Evolutionary conservation across 1,140 invertebrate genomes (phyloP).

Genomic region (Ceratoteleas bidentatus): DNA sequence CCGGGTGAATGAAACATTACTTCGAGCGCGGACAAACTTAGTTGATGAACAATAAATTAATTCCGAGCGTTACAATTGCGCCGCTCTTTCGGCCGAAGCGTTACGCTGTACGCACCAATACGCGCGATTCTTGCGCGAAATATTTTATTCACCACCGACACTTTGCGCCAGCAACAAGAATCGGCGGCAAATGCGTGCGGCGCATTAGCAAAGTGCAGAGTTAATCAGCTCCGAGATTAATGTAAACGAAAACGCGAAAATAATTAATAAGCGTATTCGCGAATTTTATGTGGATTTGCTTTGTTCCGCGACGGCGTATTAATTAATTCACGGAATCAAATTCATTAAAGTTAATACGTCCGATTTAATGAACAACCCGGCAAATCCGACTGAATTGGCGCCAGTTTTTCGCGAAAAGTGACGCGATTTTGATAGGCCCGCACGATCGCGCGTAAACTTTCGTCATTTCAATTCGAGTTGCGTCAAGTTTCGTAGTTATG

Average conservation of each 20-base stretch:
- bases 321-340: not conserved
- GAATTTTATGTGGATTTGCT: slow-evolving; percentile 5
- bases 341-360: too few species aligned
- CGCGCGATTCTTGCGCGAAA: slow-evolving; percentile 19
- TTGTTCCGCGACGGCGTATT: not conserved
- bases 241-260: slow-evolving; percentile 36
- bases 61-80: slow-evolving; percentile 22
- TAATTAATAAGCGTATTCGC: slow-evolving; percentile 20
- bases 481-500: too few species aligned
- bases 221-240: slow-evolving; percentile 45
- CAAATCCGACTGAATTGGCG: too few species aligned
- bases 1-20: slow-evolving; percentile 19
- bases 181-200: slow-evolving; percentile 24
- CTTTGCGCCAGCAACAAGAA: slow-evolving; percentile 30
- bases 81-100: not conserved
- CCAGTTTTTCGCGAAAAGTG: too few species aligned
- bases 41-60: slow-evolving; percentile 44
- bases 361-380: too few species aligned
- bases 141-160: slow-evolving; percentile 35
- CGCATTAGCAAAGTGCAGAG: slow-evolving; percentile 40
- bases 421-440: too few species aligned
- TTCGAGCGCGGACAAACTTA: slow-evolving; percentile 13
- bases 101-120: slow-evolving; percentile 9
- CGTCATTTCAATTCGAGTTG: too few species aligned
- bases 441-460: too few species aligned